Conservation (phyloP, 2,113 vertebrate genomes). For the Climacteris rufus region DNA sequence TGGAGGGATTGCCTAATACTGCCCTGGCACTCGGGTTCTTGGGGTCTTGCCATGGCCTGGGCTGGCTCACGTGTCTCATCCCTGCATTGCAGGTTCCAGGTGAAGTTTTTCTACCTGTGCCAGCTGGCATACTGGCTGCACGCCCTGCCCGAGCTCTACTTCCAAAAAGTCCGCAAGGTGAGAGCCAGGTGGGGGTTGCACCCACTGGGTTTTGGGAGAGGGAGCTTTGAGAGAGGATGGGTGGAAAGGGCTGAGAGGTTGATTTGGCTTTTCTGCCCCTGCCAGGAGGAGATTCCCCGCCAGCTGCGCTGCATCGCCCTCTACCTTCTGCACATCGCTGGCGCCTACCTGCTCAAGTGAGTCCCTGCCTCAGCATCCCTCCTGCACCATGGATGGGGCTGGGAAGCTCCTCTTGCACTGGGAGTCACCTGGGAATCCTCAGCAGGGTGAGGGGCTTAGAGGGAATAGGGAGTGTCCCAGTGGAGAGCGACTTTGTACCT, state of each 20-base stretch:
- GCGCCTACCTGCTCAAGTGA: conserved; percentile 95
- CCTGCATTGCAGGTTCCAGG: conserved; percentile 85
- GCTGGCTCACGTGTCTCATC: not conserved
- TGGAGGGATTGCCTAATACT: not conserved
- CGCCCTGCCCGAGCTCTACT: conserved; percentile 93
- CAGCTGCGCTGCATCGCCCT: conserved; percentile 90
- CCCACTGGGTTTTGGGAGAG: not conserved
- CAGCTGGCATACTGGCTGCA: conserved; percentile 97
- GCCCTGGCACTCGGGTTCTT: rapidly evolving
- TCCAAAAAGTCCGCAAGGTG: conserved; percentile 98
- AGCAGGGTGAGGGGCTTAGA: rapidly evolving
- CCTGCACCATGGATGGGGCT: not conserved
- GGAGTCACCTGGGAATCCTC: not conserved
- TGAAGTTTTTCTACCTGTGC: conserved; percentile 97
- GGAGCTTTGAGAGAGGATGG: not conserved
- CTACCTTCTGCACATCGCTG: conserved; percentile 89
- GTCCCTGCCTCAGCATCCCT: not conserved
- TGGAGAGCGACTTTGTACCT: not conserved
- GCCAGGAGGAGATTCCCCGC: conserved; percentile 92
- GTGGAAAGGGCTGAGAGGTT: not conserved
- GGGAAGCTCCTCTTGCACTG: not conserved
- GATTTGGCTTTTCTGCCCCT: not conserved
- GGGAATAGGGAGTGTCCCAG: not conserved
- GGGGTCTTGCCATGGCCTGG: not conserved
- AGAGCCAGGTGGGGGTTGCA: conserved; percentile 29